These are phyloP conservation scores for Tachina fera DNA, from an alignment of 2,888 invertebrate species.

Conservation along the genomic window DNA sequence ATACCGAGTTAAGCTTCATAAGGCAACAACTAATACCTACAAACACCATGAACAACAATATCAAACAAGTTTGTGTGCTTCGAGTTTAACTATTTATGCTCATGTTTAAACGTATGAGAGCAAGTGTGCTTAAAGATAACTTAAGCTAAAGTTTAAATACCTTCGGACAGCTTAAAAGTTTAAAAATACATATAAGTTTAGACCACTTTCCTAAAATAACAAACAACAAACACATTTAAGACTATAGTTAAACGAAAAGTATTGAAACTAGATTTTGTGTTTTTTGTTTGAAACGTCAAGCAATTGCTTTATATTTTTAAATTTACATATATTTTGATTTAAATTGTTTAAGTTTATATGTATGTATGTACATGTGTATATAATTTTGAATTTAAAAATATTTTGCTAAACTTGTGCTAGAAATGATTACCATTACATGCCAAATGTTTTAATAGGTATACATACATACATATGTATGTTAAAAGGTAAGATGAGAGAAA, in stretches of 20 bases:
- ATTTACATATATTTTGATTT: background rate
- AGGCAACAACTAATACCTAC: constrained; percentile 42
- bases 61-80: background rate
- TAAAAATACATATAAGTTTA: constrained; percentile 55
- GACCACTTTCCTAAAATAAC: constrained; percentile 38
- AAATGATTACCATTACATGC: constrained; percentile 27
- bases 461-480: too few species aligned
- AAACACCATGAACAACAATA: constrained; percentile 44
- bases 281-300: constrained; percentile 30
- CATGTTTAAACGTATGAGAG: background rate
- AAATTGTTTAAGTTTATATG: background rate
- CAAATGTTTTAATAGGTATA: constrained; percentile 45
- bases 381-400: background rate
- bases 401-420: constrained; percentile 29
- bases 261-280: constrained; percentile 43
- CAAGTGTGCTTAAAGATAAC: constrained; percentile 54
- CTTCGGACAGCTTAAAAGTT: constrained; percentile 82
- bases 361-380: background rate
- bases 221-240: constrained; percentile 31
- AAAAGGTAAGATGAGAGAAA: background rate
- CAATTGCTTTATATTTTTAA: background rate
- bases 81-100: constrained; percentile 4
- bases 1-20: constrained; percentile 79
- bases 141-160: constrained; percentile 81
- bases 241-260: constrained; percentile 24